phyloP scores from a whole-genome alignment of 2,113 vertebrate species.

The Gymnobelideus leadbeateri region DNA sequence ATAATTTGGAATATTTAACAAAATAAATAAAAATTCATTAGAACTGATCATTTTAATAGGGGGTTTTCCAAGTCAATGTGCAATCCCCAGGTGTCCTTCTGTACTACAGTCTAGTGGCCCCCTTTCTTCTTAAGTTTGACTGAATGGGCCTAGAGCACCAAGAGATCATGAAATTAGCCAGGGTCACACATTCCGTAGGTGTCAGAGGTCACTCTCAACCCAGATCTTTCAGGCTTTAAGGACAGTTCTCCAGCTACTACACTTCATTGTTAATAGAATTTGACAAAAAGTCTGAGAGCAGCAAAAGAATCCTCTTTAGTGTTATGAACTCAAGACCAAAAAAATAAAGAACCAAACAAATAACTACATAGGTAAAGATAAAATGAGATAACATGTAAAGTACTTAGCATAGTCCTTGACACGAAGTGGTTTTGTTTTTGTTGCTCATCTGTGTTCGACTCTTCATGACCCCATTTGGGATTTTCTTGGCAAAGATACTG shows the following conservation, averaged over 20 bases:
- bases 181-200: neutral
- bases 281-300: neutral
- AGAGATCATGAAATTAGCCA: neutral
- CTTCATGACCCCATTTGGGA: neutral
- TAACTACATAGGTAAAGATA: neutral
- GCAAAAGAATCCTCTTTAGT: neutral
- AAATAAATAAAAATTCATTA: neutral
- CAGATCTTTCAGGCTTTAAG: neutral
- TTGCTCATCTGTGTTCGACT: neutral
- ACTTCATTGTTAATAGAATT: neutral
- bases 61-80: no score
- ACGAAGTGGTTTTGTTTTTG: neutral
- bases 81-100: no score
- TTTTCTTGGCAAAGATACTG: neutral
- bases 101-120: no score
- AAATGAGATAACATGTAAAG: neutral
- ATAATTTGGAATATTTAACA: neutral
- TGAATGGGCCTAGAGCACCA: neutral
- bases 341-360: neutral
- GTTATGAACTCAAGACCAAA: neutral
- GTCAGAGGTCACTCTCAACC: no score
- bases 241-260: neutral
- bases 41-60: neutral
- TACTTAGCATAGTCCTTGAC: neutral
- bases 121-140: no score